Evolutionary conservation across 2,113 vertebrate species (phyloP).

Genomic region (Lepisosteus oculatus): DNA sequence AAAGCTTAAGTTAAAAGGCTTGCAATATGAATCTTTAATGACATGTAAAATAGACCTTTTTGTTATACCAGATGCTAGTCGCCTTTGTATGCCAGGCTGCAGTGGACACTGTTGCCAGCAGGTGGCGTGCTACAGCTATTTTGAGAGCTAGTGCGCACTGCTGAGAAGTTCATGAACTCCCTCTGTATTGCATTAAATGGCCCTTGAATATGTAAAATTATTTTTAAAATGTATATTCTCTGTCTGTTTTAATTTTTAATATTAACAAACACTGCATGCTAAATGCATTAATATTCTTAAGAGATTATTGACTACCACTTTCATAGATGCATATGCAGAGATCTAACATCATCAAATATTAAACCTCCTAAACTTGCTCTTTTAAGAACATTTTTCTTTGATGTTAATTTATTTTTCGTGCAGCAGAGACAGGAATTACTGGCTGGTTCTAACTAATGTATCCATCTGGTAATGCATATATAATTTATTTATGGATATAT

Average conservation of each 20-base stretch:
- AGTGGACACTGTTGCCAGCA: constrained; percentile 34
- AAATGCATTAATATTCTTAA: constrained; percentile 54
- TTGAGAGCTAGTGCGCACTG: constrained; percentile 45
- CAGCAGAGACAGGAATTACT: constrained; percentile 53
- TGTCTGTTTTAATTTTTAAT: constrained; percentile 8
- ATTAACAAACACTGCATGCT: constrained; percentile 31
- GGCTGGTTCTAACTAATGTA: constrained; percentile 41
- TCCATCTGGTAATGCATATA: constrained; percentile 12
- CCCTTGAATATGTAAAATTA: constrained; percentile 65
- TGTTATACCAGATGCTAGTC: too few relatives aligned
- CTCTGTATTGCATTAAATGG: constrained; percentile 52
- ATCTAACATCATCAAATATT: constrained; percentile 64
- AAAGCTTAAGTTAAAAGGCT: too few relatives aligned
- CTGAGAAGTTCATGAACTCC: constrained; percentile 55
- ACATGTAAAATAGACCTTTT: background rate
- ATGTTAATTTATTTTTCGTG: constrained; percentile 62
- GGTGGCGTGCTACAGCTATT: constrained; percentile 41
- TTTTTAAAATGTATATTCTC: constrained; percentile 42
- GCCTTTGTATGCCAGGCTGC: constrained; percentile 21
- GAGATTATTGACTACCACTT: constrained; percentile 51
- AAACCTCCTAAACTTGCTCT: constrained; percentile 65
- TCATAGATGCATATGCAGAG: constrained; percentile 52
- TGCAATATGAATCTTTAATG: too few relatives aligned
- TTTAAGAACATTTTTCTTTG: constrained; percentile 59
- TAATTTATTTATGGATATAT: constrained; percentile 45